phyloP scores from a whole-genome alignment of 1,140 invertebrate species.

The Pseudomyrmex cubaensis region DNA sequence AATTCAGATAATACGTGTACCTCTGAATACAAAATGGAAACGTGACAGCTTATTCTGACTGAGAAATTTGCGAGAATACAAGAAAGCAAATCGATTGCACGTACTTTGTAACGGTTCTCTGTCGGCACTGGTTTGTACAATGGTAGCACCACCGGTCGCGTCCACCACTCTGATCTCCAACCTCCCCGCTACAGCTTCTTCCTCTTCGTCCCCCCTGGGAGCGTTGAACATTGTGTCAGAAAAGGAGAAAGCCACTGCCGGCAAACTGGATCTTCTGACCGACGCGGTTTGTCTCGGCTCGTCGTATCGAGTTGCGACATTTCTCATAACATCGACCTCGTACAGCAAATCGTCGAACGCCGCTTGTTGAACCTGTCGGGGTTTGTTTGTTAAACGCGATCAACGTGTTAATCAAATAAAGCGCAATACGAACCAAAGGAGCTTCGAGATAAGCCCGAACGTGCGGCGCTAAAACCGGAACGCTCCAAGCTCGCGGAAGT shows the following conservation, averaged over 20 bases:
- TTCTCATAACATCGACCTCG: slow-evolving; percentile 93
- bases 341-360: slow-evolving; percentile 93
- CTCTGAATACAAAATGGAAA: not conserved
- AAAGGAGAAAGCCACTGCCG: slow-evolving; percentile 76
- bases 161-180: slow-evolving; percentile 92
- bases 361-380: slow-evolving; percentile 90
- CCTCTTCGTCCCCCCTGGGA: slow-evolving; percentile 81
- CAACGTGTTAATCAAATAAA: not conserved
- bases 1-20: slow-evolving; percentile 19
- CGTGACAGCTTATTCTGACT: not conserved
- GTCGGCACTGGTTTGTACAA: slow-evolving; percentile 83
- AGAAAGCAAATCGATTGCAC: slow-evolving; percentile 8
- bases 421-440: slow-evolving; percentile 84
- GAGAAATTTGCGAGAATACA: not conserved
- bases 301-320: slow-evolving; percentile 87
- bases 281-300: slow-evolving; percentile 72
- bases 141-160: slow-evolving; percentile 82
- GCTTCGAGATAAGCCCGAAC: slow-evolving; percentile 87
- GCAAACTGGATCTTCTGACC: slow-evolving; percentile 78
- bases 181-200: slow-evolving; percentile 90
- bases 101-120: slow-evolving; percentile 83
- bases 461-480: slow-evolving; percentile 87
- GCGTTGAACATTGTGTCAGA: slow-evolving; percentile 67
- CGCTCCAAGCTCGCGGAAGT: slow-evolving; percentile 91
- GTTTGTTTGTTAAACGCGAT: not conserved